Evolutionary conservation across 2,888 invertebrate species (phyloP).

Genomic region (Mythimna impura): DNA sequence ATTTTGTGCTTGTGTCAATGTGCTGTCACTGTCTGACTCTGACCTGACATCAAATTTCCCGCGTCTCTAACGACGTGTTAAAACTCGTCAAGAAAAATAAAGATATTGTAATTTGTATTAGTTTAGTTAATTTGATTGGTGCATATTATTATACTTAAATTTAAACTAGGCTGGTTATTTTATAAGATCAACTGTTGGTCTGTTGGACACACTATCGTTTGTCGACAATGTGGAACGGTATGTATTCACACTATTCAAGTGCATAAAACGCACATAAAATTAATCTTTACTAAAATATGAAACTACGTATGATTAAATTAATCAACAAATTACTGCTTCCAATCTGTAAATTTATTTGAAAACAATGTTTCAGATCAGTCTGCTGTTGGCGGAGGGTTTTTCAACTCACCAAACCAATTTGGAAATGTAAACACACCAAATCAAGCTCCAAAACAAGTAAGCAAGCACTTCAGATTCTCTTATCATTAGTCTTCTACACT

Average conservation of each 20-base stretch:
- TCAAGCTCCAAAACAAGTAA: slow-evolving; percentile 83
- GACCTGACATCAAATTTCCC: slow-evolving; percentile 18
- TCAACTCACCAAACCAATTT: slow-evolving; percentile 86
- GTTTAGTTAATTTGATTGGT: background rate
- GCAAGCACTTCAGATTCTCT: slow-evolving; percentile 68
- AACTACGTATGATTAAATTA: background rate
- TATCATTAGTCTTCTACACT: background rate
- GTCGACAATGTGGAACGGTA: slow-evolving; percentile 78
- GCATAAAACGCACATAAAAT: background rate
- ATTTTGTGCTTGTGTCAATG: background rate
- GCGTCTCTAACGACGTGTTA: slow-evolving; percentile 29
- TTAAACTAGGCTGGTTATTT: background rate
- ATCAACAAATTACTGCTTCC: background rate
- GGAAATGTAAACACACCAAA: slow-evolving; percentile 86
- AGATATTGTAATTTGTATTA: background rate
- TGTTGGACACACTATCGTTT: background rate
- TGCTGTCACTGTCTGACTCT: background rate
- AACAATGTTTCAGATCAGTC: slow-evolving; percentile 82
- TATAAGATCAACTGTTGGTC: background rate
- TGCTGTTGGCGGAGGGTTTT: slow-evolving; percentile 86
- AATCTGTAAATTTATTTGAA: slow-evolving; percentile 5
- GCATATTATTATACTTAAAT: background rate
- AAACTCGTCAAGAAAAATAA: slow-evolving; percentile 18
- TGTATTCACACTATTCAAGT: slow-evolving; percentile 22
- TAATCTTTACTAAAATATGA: background rate